Evolutionary conservation across 2,888 invertebrate genomes (phyloP), one percentile per base, ranked within the genome.

Genomic region (Chouioia cunea): DNA sequence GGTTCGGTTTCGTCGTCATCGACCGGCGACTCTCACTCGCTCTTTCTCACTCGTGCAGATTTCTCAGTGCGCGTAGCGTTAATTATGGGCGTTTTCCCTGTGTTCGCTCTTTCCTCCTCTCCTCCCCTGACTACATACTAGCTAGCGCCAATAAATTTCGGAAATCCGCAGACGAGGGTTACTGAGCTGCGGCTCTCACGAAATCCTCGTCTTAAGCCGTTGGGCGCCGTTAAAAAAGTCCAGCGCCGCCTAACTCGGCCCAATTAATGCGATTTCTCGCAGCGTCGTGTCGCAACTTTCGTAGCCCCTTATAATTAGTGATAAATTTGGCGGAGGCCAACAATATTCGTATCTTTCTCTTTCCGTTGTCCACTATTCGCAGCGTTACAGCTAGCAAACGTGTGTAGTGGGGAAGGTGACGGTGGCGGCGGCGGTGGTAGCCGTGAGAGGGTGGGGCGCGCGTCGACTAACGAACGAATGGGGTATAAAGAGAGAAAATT

Each of bases 401-500:
- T 70, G 75, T 74, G 78, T n/a, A n/a, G 75, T 76, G 58, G 70
- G 73, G 50, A 70, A 53, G 57, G 58, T 56, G 56, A 36, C 65
- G 65, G 70, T 63, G 66, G 23, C 72, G 73, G 60, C 65, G 67
- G 56, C 56, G 62, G 59, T 44, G 47, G 48, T 20, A 44, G 53
- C 18, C 15, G 36, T 15, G 36, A 36, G 50, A 10, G 43, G 50
- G 43, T 6, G 56, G 60, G 43, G 16, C 27, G 60, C 69, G 18
- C 23, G 48, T 22, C 27, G 54, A 36, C 75, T 71, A 73, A 76
- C 76, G 74, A 75, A 80, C 81, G 82, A 81, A 80, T 79, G 76
- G 79, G 80, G 81, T 81, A 81, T 81, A 83, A 85, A 85, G 82
- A 84, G 85, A 84, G 84, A 84, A 85, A 85, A 83, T 85, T 84